These are phyloP conservation scores for Plagodis dolabraria DNA, from an alignment of 2,888 invertebrate genomes.

Conservation along the genomic window DNA sequence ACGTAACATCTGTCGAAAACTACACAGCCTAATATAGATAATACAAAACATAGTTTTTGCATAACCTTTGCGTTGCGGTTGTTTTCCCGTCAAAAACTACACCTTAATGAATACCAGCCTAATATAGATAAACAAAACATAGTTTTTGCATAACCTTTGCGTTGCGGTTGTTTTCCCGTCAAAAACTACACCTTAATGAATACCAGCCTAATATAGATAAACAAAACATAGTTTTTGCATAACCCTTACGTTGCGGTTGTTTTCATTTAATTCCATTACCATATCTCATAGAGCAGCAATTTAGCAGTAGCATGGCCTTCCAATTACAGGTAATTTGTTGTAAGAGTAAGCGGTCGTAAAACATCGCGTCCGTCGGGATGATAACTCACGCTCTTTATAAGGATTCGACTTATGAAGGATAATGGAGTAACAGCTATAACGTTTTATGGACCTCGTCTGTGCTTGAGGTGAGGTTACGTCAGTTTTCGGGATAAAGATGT, in stretches of 20 bases:
- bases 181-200: neutral
- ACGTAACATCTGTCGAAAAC: no score
- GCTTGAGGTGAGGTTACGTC: slow-evolving; percentile 24
- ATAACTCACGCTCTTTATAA: slow-evolving; percentile 65
- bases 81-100: no score
- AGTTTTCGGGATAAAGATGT: neutral
- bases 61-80: slow-evolving; percentile 11
- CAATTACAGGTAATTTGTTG: slow-evolving; percentile 55
- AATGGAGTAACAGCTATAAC: slow-evolving; percentile 68
- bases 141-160: slow-evolving; percentile 12
- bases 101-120: neutral
- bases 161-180: slow-evolving; percentile 4
- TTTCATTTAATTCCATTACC: slow-evolving; percentile 41
- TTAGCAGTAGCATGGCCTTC: slow-evolving; percentile 43
- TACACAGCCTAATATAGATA: neutral
- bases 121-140: neutral
- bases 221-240: slow-evolving; percentile 8
- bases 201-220: neutral
- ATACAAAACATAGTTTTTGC: slow-evolving; percentile 6
- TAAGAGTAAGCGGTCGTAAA: slow-evolving; percentile 65
- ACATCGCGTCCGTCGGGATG: slow-evolving; percentile 53
- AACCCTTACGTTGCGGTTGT: slow-evolving; percentile 29
- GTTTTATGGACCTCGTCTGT: slow-evolving; percentile 59
- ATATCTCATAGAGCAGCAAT: slow-evolving; percentile 39
- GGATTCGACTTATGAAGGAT: slow-evolving; percentile 70